Evolutionary conservation across 35 echinoderm and acorn worm genomes (phyloP).

Genomic region (Amphiura filiformis): DNA sequence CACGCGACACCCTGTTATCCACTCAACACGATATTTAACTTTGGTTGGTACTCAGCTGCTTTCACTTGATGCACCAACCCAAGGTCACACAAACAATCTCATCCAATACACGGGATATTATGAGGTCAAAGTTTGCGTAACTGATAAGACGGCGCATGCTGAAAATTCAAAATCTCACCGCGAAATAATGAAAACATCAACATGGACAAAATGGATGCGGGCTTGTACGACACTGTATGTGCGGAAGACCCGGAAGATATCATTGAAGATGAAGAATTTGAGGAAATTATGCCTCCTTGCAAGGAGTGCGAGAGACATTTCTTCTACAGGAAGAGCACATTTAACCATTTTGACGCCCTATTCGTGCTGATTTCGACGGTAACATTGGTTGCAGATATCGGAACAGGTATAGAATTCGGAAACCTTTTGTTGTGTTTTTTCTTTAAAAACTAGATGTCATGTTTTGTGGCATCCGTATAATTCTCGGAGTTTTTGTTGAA

Average conservation of each 20-base stretch:
- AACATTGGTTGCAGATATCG: slow-evolving; percentile 71
- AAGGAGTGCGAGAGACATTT: slow-evolving; percentile 71
- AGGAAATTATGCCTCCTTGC: slow-evolving; percentile 67
- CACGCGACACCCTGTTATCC: slow-evolving; percentile 5
- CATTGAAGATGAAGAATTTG: slow-evolving; percentile 30
- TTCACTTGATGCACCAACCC: not conserved
- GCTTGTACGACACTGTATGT: not conserved
- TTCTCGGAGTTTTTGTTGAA: no score
- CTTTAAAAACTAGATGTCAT: not conserved
- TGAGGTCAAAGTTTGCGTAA: not conserved
- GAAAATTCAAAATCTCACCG: slow-evolving; percentile 1
- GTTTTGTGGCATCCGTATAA: not conserved
- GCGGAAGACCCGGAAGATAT: not conserved
- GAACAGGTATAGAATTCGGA: slow-evolving; percentile 60
- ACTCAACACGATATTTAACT: not conserved
- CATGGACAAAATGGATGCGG: not conserved
- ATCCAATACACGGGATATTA: not conserved
- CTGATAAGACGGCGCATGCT: slow-evolving; percentile 1
- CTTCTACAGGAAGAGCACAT: slow-evolving; percentile 56
- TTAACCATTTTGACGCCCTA: slow-evolving; percentile 72
- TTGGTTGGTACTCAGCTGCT: not conserved
- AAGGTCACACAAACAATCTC: not conserved
- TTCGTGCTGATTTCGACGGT: slow-evolving; percentile 77
- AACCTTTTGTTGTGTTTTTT: not conserved
- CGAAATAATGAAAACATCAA: not conserved